Evolutionary conservation across 2,888 invertebrate genomes (phyloP).

Genomic region (Euclidia mi): DNA sequence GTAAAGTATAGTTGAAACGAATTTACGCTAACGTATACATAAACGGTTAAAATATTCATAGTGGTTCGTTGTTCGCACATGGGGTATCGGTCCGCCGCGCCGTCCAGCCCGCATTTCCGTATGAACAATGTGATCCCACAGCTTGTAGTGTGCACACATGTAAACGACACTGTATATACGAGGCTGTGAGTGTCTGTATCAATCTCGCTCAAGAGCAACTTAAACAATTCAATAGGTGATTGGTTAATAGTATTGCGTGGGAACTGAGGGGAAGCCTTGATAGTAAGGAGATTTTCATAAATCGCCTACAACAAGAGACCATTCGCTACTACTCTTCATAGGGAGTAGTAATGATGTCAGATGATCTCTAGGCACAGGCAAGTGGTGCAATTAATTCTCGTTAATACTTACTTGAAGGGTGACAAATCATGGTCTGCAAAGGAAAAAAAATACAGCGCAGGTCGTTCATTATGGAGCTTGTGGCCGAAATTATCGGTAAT

Average conservation of each 20-base stretch:
- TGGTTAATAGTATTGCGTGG: constrained; percentile 14
- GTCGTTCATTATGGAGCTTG: too few species aligned
- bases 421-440: too few species aligned
- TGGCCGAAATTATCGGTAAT: too few species aligned
- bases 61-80: constrained; percentile 13
- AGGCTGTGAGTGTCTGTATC: constrained; percentile 16
- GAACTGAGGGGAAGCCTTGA: neutral
- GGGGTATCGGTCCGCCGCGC: constrained; percentile 2
- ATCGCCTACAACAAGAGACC: too few species aligned
- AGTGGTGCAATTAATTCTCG: too few species aligned
- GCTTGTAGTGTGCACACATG: constrained; percentile 39
- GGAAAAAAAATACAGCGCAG: too few species aligned
- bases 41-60: constrained; percentile 38
- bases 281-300: neutral
- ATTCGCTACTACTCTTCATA: too few species aligned
- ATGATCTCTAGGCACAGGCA: too few species aligned
- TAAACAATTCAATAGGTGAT: constrained; percentile 22
- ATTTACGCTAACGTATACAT: neutral
- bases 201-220: constrained; percentile 31
- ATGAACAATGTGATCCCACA: constrained; percentile 35
- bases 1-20: neutral
- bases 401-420: too few species aligned
- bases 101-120: constrained; percentile 36
- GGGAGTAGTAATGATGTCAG: too few species aligned
- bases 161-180: constrained; percentile 6